These are phyloP conservation scores for Pogonomyrmex californicus DNA, from an alignment of 1,140 invertebrate genomes.

Conservation along the genomic window DNA sequence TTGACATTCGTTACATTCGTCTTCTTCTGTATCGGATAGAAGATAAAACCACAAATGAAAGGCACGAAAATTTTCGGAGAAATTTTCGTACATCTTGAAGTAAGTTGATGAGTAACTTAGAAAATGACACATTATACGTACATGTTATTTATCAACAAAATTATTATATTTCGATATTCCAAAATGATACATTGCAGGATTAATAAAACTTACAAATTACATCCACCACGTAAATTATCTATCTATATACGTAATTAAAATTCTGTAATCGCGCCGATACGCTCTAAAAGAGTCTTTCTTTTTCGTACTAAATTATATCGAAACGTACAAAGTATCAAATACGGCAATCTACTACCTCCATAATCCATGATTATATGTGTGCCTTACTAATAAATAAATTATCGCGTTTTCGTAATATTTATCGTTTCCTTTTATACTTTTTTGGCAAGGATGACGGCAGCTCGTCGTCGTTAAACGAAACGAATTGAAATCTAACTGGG, in stretches of 20 bases:
- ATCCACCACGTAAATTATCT: slow-evolving; percentile 45
- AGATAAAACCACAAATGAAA: slow-evolving; percentile 8
- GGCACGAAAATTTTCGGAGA: neutral
- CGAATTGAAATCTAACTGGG: slow-evolving; percentile 77
- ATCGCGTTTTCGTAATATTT: slow-evolving; percentile 30
- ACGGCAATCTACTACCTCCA: slow-evolving; percentile 37
- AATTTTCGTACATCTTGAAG: neutral
- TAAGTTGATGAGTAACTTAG: slow-evolving; percentile 8
- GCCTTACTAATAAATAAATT: slow-evolving; percentile 53
- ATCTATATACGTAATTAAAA: slow-evolving; percentile 33
- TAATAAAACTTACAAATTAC: slow-evolving; percentile 57
- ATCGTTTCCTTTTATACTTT: neutral
- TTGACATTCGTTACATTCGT: neutral
- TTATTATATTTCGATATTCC: slow-evolving; percentile 56
- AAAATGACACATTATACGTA: slow-evolving; percentile 29
- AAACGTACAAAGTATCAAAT: slow-evolving; percentile 65
- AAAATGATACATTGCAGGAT: slow-evolving; percentile 58
- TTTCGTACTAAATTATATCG: slow-evolving; percentile 62
- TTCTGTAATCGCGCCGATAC: slow-evolving; percentile 53
- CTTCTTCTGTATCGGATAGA: neutral
- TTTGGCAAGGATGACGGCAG: slow-evolving; percentile 62
- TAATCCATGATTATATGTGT: slow-evolving; percentile 41
- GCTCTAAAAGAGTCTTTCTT: slow-evolving; percentile 42
- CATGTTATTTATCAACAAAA: slow-evolving; percentile 58
- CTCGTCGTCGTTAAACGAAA: slow-evolving; percentile 68